A percentile compares a stretch with the other conserved stretches of the same genome.
phyloP scores from a whole-genome alignment of 2,888 invertebrate genomes.

The Drepanosiphum platanoidis region DNA sequence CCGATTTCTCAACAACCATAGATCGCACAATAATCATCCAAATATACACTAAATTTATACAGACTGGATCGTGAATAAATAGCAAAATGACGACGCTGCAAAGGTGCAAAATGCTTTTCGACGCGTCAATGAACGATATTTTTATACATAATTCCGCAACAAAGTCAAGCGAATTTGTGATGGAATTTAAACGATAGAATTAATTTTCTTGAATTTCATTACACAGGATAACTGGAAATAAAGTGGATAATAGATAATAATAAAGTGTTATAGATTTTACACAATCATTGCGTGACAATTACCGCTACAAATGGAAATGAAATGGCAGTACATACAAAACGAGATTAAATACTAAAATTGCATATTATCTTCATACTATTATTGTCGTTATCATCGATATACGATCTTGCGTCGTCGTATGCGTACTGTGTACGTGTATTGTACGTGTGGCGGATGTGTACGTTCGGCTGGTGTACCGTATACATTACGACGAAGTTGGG shows the following conservation, averaged over 20 bases:
- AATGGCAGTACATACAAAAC: not conserved
- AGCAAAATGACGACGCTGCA: too few species aligned
- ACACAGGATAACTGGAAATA: not conserved
- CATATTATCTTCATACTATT: not conserved
- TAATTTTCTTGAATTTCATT: not conserved
- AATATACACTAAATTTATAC: too few species aligned
- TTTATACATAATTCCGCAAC: too few species aligned
- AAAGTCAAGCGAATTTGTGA: too few species aligned
- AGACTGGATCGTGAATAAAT: not conserved
- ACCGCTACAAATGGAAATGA: not conserved
- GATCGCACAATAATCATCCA: constrained; percentile 21
- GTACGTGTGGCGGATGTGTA: not conserved
- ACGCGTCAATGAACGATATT: too few species aligned
- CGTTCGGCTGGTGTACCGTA: not conserved
- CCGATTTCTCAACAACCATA: constrained; percentile 33
- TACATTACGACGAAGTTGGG: not conserved
- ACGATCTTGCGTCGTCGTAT: not conserved
- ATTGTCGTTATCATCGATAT: not conserved
- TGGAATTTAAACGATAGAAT: too few species aligned
- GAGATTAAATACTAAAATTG: not conserved
- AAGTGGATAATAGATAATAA: not conserved
- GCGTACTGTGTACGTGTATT: not conserved
- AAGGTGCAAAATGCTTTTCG: too few species aligned
- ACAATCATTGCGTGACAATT: not conserved
- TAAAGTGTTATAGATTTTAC: not conserved